Conservation (phyloP, 2,888 invertebrate species). For the Ophion slaviceki region DNA sequence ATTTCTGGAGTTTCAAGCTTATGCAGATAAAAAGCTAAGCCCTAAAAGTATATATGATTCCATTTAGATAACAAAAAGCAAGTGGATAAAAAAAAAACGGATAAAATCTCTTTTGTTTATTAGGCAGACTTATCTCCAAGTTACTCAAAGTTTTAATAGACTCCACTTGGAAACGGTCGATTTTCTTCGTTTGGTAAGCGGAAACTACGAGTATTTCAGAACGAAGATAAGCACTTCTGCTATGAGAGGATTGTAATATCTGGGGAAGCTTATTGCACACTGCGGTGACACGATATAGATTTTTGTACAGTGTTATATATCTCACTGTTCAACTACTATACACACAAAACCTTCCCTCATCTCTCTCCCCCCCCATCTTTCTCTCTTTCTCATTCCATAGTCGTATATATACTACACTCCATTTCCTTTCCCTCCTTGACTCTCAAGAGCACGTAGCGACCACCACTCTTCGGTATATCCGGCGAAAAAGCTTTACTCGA, state of each 20-base stretch:
- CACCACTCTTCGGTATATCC: slow-evolving; percentile 63
- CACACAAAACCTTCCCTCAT: slow-evolving; percentile 6
- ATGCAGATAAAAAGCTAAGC: too few relatives aligned
- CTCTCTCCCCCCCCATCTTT: neutral
- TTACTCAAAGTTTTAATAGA: neutral
- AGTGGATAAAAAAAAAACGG: neutral
- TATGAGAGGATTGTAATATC: slow-evolving; percentile 2
- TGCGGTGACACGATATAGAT: slow-evolving; percentile 1
- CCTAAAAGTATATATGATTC: too few relatives aligned
- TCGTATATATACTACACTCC: slow-evolving; percentile 2
- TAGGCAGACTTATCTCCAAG: neutral
- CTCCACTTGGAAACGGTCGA: neutral
- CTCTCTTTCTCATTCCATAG: neutral
- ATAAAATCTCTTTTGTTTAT: neutral
- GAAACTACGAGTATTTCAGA: neutral
- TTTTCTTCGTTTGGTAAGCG: neutral
- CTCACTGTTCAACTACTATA: slow-evolving; percentile 11
- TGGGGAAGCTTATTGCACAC: neutral
- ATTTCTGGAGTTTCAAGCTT: too few relatives aligned
- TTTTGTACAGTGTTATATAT: slow-evolving; percentile 18
- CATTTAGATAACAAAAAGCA: too few relatives aligned
- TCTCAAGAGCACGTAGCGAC: slow-evolving; percentile 51
- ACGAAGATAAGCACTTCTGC: neutral
- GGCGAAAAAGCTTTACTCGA: slow-evolving; percentile 56
- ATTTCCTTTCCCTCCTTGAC: slow-evolving; percentile 45